Evolutionary conservation across 2,888 invertebrate genomes (phyloP).

Genomic region (Papilio elwesi): DNA sequence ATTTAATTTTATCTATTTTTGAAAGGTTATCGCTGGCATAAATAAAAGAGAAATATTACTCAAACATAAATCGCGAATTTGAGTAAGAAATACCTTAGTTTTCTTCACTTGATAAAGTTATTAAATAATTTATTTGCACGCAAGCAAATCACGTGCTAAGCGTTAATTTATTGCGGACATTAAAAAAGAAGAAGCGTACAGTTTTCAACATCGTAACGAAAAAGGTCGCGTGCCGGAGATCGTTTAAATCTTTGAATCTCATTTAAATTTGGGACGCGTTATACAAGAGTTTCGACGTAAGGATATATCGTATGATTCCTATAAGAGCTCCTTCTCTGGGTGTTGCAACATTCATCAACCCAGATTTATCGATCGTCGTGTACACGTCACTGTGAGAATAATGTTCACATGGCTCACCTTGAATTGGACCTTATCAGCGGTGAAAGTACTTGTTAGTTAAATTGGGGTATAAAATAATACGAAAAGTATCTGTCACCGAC

Average conservation of each 20-base stretch:
- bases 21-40: slow-evolving; percentile 22
- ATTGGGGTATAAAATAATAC: slow-evolving; percentile 60
- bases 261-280: slow-evolving; percentile 36
- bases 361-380: slow-evolving; percentile 54
- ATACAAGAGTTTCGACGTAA: slow-evolving; percentile 31
- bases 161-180: slow-evolving; percentile 28
- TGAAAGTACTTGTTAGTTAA: slow-evolving; percentile 81
- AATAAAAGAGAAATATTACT: slow-evolving; percentile 19
- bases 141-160: slow-evolving; percentile 23
- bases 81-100: background rate
- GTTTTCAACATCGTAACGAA: slow-evolving; percentile 28
- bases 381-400: slow-evolving; percentile 50
- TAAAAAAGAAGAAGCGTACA: slow-evolving; percentile 31
- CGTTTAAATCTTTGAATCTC: slow-evolving; percentile 29
- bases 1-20: background rate
- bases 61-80: slow-evolving; percentile 12
- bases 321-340: slow-evolving; percentile 43
- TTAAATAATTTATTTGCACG: slow-evolving; percentile 13
- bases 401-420: slow-evolving; percentile 70
- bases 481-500: background rate
- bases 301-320: slow-evolving; percentile 24
- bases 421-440: slow-evolving; percentile 73
- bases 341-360: slow-evolving; percentile 52
- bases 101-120: slow-evolving; percentile 16
- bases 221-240: slow-evolving; percentile 36